Percentiles rank a stretch among this genome's conserved stretches.
These are phyloP conservation scores for Drosophila kanekoi DNA, from an alignment of 2,888 invertebrate genomes.

Conservation along the genomic window DNA sequence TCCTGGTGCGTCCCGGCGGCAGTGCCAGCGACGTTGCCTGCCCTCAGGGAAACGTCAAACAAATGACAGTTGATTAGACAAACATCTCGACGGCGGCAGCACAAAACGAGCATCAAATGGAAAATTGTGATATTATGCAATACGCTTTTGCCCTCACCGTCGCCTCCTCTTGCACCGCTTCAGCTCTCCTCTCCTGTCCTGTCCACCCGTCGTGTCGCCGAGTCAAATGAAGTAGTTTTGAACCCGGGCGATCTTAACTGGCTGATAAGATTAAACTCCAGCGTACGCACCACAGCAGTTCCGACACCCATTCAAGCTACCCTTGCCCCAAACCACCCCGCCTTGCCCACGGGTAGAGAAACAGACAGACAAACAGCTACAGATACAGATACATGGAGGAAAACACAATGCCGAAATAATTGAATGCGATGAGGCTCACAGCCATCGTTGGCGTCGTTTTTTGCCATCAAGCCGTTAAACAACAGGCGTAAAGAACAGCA, in stretches of 20 bases:
- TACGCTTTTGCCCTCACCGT: conserved; percentile 68
- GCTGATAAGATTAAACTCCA: conserved; percentile 75
- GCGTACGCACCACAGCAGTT: conserved; percentile 65
- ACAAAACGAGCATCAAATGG: conserved; percentile 83
- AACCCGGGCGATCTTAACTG: conserved; percentile 70
- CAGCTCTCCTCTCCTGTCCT: not conserved
- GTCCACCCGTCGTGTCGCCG: not conserved
- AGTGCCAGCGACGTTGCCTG: conserved; percentile 56
- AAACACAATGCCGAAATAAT: conserved; percentile 78
- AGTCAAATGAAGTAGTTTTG: conserved; percentile 78
- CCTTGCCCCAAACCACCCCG: conserved; percentile 28
- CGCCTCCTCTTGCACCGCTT: not conserved
- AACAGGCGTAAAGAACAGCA: conserved; percentile 71
- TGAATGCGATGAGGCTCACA: conserved; percentile 81
- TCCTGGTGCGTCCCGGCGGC: conserved; percentile 45
- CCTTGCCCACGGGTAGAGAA: conserved; percentile 40
- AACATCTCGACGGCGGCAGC: conserved; percentile 81
- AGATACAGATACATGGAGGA: conserved; percentile 47
- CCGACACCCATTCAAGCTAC: conserved; percentile 51
- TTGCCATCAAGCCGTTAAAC: conserved; percentile 79
- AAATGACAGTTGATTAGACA: conserved; percentile 85
- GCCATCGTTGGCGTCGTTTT: conserved; percentile 72
- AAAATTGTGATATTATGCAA: conserved; percentile 85
- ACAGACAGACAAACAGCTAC: conserved; percentile 29
- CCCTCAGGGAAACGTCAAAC: conserved; percentile 84